Percentiles rank a stretch among this genome's conserved stretches.
Evolutionary conservation across 2,888 invertebrate genomes (phyloP).

Genomic region (Drosophila testacea): DNA sequence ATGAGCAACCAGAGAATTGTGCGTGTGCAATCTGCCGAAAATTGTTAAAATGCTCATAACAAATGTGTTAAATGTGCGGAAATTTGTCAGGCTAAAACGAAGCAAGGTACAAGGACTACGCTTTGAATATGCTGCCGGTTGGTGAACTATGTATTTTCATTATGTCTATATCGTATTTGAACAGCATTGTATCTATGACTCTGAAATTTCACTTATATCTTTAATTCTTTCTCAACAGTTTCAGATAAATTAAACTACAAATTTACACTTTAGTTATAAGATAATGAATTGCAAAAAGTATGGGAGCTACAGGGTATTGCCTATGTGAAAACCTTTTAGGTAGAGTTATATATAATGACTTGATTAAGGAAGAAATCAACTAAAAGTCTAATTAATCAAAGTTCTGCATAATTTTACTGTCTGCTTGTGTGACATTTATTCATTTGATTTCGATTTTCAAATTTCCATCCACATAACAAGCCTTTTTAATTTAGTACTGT

Average conservation of each 20-base stretch:
- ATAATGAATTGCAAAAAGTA: too few relatives aligned
- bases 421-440: background rate
- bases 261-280: too few relatives aligned
- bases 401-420: background rate
- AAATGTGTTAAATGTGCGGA: slow-evolving; percentile 66
- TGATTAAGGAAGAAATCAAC: background rate
- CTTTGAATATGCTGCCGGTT: background rate
- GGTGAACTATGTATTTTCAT: too few relatives aligned
- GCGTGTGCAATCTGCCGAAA: slow-evolving; percentile 42
- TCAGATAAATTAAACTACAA: too few relatives aligned
- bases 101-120: slow-evolving; percentile 11
- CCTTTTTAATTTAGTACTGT: background rate
- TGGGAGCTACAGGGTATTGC: background rate
- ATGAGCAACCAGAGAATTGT: slow-evolving; percentile 47
- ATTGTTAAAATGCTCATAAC: slow-evolving; percentile 62
- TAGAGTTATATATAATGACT: background rate
- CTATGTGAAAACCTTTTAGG: background rate
- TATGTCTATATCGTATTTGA: too few relatives aligned
- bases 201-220: too few relatives aligned
- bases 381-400: background rate
- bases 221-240: too few relatives aligned
- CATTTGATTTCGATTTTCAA: too few relatives aligned
- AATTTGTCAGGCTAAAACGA: slow-evolving; percentile 62
- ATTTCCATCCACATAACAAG: background rate
- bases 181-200: too few relatives aligned